Base-by-base conservation (phyloP, 2,797 vertebrate species). In the Brotogeris chrysoptera region DNA sequence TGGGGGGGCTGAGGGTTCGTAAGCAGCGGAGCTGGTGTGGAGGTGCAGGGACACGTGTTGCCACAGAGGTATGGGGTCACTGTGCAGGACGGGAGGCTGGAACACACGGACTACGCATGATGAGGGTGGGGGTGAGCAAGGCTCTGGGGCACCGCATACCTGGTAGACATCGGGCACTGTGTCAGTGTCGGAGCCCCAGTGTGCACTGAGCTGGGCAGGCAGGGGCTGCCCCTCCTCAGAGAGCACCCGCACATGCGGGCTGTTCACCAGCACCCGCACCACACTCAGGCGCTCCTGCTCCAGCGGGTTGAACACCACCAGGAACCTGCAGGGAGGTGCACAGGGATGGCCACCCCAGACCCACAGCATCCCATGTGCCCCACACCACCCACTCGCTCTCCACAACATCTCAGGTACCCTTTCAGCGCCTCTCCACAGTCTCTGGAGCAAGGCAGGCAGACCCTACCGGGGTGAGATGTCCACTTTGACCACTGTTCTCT, bases 271-370 rank as follows among this genome's bases (percentile, higher is more conserved):
- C 87, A 99, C 97, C 0, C 98, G 98, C 91, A 99, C 98, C 15
- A 98, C 46, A 1, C 98, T 99, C 95, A 99, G 98, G 19, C 99
- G 98, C 85, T 99, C 99, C 96, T 99, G 99, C 91, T 99, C 99
- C 73, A 99, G 88, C 0, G 99, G 98, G 97, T 99, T 99, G 97
- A 99, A 99, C n/a, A 99, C 97, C 87, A 99, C 98, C 96, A 99
- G 90, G 59, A 98, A 99, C 96, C 99, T 99, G 96, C 2, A 2
- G 25, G 11, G 43, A 9, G 16, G 64, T 20, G 24, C 36, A 61
- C 27, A 10, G 12, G 21, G 15, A 70, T 55, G 57, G 78, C 39
- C 10, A 49, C 34, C 17, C 61, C 65, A 78, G 39, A 43, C 57
- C 49, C 60, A n/a, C 0, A 0, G 23, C 4, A 6, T 16, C n/a